Evolutionary conservation across 2,797 vertebrate species (phyloP).

Genomic region (Alcedo quadribrachys): DNA sequence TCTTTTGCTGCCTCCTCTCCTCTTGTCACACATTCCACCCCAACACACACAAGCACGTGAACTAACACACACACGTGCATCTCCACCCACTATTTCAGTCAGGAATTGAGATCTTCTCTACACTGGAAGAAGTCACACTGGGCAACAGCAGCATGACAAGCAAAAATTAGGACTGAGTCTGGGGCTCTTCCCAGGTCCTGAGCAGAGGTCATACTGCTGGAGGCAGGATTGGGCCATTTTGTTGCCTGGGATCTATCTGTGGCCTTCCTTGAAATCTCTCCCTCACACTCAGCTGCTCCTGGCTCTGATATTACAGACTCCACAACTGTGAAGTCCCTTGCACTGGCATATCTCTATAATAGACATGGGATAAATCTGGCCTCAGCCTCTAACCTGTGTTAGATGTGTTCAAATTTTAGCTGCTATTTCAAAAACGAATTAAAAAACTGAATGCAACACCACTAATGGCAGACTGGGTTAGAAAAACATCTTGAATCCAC

Average conservation of each 20-base stretch:
- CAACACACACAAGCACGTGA: accelerated
- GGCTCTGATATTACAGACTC: neutral
- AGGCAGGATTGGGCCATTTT: neutral
- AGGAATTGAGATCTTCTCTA: neutral
- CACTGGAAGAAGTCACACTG: neutral
- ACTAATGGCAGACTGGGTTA: neutral
- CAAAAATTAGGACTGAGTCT: accelerated
- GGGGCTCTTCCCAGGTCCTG: neutral
- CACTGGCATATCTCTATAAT: neutral
- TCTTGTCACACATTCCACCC: neutral
- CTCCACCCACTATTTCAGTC: neutral
- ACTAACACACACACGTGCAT: neutral
- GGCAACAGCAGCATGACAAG: accelerated
- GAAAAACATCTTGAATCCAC: neutral
- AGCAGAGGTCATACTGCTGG: accelerated
- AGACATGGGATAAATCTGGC: neutral
- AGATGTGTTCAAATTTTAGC: neutral
- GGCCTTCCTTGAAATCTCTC: neutral
- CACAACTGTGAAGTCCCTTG: neutral
- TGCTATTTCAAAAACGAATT: neutral
- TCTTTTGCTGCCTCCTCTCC: neutral
- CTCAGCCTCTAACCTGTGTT: neutral
- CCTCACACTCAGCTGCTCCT: neutral
- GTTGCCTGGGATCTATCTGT: neutral
- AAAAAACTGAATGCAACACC: neutral